These are phyloP conservation scores for Nymphalis urticae DNA, from an alignment of 2,888 invertebrate species.

Conservation along the genomic window DNA sequence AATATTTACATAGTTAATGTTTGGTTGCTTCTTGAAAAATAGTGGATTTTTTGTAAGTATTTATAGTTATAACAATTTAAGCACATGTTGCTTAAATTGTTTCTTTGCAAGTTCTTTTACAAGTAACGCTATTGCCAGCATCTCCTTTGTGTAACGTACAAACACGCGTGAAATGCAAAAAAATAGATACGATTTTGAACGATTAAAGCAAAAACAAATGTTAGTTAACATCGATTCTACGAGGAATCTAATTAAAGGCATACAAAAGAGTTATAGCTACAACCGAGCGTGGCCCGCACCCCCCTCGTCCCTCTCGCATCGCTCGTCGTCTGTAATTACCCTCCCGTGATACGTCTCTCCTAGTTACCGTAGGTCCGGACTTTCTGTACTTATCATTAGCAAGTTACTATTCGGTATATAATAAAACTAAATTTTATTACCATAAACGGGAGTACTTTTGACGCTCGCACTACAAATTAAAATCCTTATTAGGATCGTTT, in stretches of 20 bases:
- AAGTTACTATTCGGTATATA: neutral
- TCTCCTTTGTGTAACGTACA: no score
- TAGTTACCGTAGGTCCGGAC: constrained; percentile 65
- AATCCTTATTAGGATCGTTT: no score
- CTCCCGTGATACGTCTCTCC: constrained; percentile 58
- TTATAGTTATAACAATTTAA: neutral
- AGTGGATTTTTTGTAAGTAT: neutral
- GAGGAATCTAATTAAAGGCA: constrained; percentile 36
- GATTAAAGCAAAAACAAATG: no score
- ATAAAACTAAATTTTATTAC: neutral
- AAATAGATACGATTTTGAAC: no score
- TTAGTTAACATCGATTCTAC: constrained; percentile 19
- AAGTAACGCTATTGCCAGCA: no score
- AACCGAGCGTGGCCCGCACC: constrained; percentile 25
- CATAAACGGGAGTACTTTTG: neutral
- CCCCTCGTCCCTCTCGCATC: constrained; percentile 20
- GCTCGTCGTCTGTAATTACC: constrained; percentile 53
- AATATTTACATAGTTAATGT: no score
- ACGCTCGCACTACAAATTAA: no score
- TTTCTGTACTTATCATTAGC: constrained; percentile 25
- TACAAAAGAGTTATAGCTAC: constrained; percentile 35
- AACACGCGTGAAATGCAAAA: no score
- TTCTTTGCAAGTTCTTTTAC: no score
- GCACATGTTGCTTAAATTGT: no score
- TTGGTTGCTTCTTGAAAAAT: neutral